These are phyloP conservation scores for Ceyx erithaca DNA, from an alignment of 2,797 vertebrate genomes.

Conservation along the genomic window DNA sequence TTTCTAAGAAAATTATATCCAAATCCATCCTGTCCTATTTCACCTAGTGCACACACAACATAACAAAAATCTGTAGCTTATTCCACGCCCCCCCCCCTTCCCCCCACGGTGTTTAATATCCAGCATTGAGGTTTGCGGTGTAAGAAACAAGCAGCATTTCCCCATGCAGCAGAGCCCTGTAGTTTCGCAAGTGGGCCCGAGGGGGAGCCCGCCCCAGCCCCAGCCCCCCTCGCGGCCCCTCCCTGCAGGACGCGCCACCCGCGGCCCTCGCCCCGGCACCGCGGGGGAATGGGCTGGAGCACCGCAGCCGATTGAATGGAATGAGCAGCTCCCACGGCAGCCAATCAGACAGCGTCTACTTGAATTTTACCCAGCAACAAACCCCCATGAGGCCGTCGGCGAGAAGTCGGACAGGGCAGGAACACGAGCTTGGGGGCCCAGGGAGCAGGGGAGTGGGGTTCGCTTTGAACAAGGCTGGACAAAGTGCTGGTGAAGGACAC, in stretches of 20 bases:
- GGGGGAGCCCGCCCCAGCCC: slow-evolving; percentile 54
- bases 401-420: not conserved
- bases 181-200: slow-evolving; percentile 52
- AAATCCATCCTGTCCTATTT: not conserved
- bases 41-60: not conserved
- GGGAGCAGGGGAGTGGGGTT: not conserved
- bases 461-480: accelerated
- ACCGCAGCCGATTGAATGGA: slow-evolving; percentile 60
- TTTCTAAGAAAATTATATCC: not conserved
- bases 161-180: slow-evolving; percentile 24
- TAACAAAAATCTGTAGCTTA: not conserved
- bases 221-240: slow-evolving; percentile 35
- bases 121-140: not conserved
- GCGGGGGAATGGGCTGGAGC: not conserved
- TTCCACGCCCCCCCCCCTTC: too few relatives aligned
- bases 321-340: not conserved
- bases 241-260: not conserved
- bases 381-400: slow-evolving; percentile 2
- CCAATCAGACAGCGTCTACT: slow-evolving; percentile 62
- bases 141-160: not conserved
- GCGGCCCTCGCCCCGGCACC: not conserved
- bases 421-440: not conserved
- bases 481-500: accelerated
- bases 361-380: slow-evolving; percentile 74
- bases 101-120: not conserved